Conservation (phyloP, 2,113 vertebrate species). For the Cochlearius cochlearius region DNA sequence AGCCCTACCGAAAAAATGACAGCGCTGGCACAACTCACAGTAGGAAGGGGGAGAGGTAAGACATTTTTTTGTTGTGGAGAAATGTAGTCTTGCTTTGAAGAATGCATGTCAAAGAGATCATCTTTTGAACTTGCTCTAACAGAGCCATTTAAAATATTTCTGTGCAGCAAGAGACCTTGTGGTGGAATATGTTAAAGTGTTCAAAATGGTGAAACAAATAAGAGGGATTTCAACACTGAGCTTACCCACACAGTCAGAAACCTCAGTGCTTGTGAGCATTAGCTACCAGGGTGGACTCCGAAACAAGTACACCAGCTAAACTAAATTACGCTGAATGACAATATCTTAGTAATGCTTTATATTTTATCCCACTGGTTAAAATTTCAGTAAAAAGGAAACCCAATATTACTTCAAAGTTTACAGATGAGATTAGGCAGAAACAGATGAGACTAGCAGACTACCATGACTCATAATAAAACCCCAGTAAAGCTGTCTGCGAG, state of each 20-base stretch:
- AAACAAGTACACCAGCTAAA: not conserved
- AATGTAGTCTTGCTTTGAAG: constrained; percentile 23
- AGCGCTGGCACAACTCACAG: constrained; percentile 14
- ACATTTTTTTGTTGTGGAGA: not conserved
- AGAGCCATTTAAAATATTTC: constrained; percentile 18
- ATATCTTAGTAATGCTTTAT: not conserved
- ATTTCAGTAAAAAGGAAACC: not conserved
- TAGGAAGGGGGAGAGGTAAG: constrained; percentile 5
- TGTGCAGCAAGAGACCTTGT: not conserved
- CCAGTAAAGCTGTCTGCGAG: not conserved
- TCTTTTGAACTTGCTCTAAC: constrained; percentile 23
- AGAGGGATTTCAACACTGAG: not conserved
- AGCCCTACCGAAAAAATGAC: constrained; percentile 5
- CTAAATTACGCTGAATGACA: not conserved
- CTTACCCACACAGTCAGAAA: not conserved
- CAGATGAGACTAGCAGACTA: not conserved
- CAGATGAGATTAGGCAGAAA: not conserved
- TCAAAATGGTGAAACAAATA: constrained; percentile 8
- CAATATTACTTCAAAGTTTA: not conserved
- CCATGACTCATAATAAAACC: not conserved
- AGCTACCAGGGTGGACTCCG: not conserved
- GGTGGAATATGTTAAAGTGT: not conserved
- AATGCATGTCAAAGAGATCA: constrained; percentile 5
- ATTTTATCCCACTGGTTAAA: not conserved
- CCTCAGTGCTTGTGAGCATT: not conserved